Base-by-base conservation (phyloP, 2,888 invertebrate species). In the Xiphydria camelus region DNA sequence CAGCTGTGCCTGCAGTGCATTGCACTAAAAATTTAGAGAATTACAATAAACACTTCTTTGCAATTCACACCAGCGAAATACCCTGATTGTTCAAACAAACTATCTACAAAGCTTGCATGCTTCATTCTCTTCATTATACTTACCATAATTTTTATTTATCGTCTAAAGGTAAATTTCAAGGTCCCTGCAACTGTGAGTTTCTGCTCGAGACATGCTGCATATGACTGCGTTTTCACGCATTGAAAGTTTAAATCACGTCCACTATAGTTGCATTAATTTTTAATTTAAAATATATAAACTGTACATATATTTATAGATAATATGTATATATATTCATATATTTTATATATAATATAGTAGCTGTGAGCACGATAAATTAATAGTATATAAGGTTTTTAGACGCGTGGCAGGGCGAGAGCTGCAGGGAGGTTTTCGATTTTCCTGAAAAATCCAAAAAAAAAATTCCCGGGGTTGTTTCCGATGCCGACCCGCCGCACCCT, bases 201-300 rank as follows among this genome's bases (percentile, higher is more conserved):
- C n/a, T n/a, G n/a, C n/a, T n/a, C n/a, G n/a, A n/a, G n/a, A n/a
- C n/a, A n/a, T n/a, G n/a, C n/a, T n/a, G n/a, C n/a, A n/a, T n/a
- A n/a, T n/a, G n/a, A n/a, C n/a, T n/a, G n/a, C n/a, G n/a, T n/a
- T n/a, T n/a, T n/a, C n/a, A n/a, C n/a, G n/a, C n/a, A n/a, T n/a
- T n/a, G 18, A 26, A 29, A 6, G 33, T 4, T 36, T 7, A 17
- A 38, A 45, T 26, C 9, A 23, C 25, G n/a, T n/a, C 4, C 33
- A 21, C 12, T 63, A 64, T 58, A 61, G 59, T 70, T 62, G 64
- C 64, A 67, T 70, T 68, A 72, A 68, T 73, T 73, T 75, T 74
- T 73, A 74, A 75, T 75, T 75, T 74, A 75, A 75, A 75, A 75
- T 74, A 75, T 74, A 75, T 74, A 74, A 74, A 75, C 74, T 75